These are phyloP conservation scores for Podilymbus podiceps DNA, from an alignment of 2,113 vertebrate genomes.

Conservation along the genomic window DNA sequence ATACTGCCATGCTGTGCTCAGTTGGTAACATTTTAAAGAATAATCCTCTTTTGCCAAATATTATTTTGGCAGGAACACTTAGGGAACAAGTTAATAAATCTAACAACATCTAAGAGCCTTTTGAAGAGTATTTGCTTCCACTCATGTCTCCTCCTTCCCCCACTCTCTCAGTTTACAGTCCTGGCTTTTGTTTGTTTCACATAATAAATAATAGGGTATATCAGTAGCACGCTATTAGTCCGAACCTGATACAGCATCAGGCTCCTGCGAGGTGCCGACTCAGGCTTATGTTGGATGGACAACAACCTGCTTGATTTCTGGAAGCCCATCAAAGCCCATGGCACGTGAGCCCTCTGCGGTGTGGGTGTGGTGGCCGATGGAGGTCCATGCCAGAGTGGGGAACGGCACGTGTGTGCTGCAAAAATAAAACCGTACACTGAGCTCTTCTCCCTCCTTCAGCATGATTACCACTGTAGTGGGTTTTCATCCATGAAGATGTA, in stretches of 20 bases:
- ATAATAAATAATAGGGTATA: neutral
- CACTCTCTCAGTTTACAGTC: neutral
- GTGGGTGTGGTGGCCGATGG: fast-evolving
- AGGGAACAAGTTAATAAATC: neutral
- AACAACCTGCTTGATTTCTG: neutral
- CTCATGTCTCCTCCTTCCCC: neutral
- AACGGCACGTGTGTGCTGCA: neutral
- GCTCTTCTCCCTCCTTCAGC: neutral
- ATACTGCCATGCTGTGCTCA: neutral
- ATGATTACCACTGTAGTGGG: fast-evolving
- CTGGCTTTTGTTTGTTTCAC: neutral
- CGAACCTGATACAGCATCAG: neutral
- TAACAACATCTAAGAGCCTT: neutral
- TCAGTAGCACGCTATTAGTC: neutral
- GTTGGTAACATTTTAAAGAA: neutral
- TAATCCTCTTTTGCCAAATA: neutral
- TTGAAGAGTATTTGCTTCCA: neutral
- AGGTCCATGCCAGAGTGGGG: neutral
- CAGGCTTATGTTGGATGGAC: neutral
- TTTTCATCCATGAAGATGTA: neutral
- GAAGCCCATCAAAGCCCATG: neutral
- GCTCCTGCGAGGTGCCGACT: neutral
- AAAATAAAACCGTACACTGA: fast-evolving
- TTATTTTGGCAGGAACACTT: slow-evolving; percentile 9
- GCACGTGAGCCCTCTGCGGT: fast-evolving